Percentiles rank a stretch among this genome's conserved stretches.
Conservation (phyloP, 1,140 invertebrate species). For the Brachionus paranguensis region DNA sequence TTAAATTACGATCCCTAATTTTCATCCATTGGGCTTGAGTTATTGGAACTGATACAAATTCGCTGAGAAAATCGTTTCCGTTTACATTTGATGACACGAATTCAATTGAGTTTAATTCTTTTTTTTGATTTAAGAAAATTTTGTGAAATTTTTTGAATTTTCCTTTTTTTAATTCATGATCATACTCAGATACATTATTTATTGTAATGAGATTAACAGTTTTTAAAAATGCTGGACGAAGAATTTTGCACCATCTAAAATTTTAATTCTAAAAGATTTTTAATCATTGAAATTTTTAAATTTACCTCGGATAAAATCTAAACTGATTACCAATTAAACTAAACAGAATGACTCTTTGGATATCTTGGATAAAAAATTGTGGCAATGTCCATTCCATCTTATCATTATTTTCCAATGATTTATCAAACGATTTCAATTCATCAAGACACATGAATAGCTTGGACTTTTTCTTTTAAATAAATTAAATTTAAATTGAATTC, state of each 20-base stretch:
- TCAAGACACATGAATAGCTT: not conserved
- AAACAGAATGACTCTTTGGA: constrained; percentile 33
- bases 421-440: constrained; percentile 16
- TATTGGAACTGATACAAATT: constrained; percentile 20
- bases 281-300: not conserved
- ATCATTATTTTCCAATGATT: constrained; percentile 8
- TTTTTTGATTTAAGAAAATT: not conserved
- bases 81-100: not conserved
- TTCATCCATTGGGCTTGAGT: constrained; percentile 23
- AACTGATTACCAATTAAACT: not conserved
- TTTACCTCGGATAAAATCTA: constrained; percentile 26
- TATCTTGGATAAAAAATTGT: constrained; percentile 37
- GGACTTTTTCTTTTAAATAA: constrained; percentile 1
- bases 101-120: constrained; percentile 1
- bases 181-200: constrained; percentile 15
- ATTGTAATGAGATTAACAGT: constrained; percentile 16
- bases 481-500: not conserved
- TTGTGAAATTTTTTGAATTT: not conserved
- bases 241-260: constrained; percentile 37
- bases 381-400: constrained; percentile 8
- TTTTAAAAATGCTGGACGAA: constrained; percentile 6
- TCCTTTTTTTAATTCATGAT: not conserved
- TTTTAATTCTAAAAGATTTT: not conserved
- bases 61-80: not conserved
- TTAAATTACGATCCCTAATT: constrained; percentile 22